Base-by-base conservation (phyloP, 2,888 invertebrate species). In the Eupithecia pulchellata region DNA sequence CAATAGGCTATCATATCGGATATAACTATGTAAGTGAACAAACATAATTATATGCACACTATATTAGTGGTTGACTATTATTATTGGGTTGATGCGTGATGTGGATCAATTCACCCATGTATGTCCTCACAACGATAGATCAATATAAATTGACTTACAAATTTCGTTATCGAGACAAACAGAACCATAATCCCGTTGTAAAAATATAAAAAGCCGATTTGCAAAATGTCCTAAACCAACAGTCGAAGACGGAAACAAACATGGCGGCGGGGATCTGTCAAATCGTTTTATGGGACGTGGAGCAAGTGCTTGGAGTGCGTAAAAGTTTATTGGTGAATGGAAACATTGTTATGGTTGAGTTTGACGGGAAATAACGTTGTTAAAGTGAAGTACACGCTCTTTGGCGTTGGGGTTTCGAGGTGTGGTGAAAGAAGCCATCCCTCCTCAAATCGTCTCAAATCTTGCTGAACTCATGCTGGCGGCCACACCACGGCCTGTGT, bases 181-280 rank as follows among this genome's bases (percentile, higher is more conserved):
- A 55, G 14, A 58, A 65, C 42, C 42, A 42, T 73, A 67, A 73
- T 73, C 61, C 62, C 32, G 13, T 57, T 67, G 67, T 67, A 58
- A 69, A 72, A 72, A 69, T 61, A 69, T 64, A 64, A 69, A 72
- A 69, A 69, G 67, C 39, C 73, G 69, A 73, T 73, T 73, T 65
- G 64, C 69, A 73, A 67, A 47, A 68, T 70, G 69, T 69, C 73
- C 73, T 73, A 73, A 73, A 73, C 64, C 69, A 73, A 73, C 69
- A 65, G n/a, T 58, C 20, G 25, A 34, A 68, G 55, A 32, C 55
- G 61, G 27, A 47, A 69, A 42, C 57, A 66, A 69, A 72, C 57
- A 68, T 67, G 57, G 52, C 52, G 27, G 29, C 6, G 4, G 29
- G 61, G 61, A n/a, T 32, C 58, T 29, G 42, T 66, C 57, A 57